Evolutionary conservation across 2,113 vertebrate genomes (phyloP), one percentile per base, ranked within the genome.

Genomic region (Odobenus rosmarus): DNA sequence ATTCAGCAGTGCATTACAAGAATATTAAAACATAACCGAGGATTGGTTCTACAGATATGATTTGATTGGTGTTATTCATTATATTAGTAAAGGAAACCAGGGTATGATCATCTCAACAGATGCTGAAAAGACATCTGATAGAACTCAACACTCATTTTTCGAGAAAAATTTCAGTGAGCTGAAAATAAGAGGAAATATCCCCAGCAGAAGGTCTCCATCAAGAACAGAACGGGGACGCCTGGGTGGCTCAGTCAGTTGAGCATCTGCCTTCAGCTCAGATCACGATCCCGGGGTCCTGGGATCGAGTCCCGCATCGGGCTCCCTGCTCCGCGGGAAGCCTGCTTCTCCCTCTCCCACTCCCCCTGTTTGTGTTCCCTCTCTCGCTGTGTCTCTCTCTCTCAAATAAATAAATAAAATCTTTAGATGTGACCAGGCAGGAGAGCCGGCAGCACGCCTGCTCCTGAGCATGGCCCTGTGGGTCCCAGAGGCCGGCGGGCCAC

Each of bases 21-120:
- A 49, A 42, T 3, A 24, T 36, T n/a, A 1, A 1, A n/a, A 18
- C 0, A 1, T 1, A n/a, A 18, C 0, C 5, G 4, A 91, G 67
- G 51, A 15, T 0, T 4, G 39, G 33, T 15, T n/a, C 79, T 19
- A 10, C 0, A 0, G 31, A 3, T 5, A 1, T 0, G 39, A 87
- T 55, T 1, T 28, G 13, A 83, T 2, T 49, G 24, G 8, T 33
- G 6, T 61, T 16, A 69, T 1, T 33, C 19, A 2, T 33, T 18
- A 16, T 7, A 23, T 42, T 67, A 28, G 36, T 6, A n/a, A 67
- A 76, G 51, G 26, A 12, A 59, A n/a, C 13, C 15, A 42, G 49
- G 46, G 5, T 5, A 0, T 2, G 7, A 64, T 12, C 13, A 8
- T 2, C 26, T 13, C 83, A 16, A 5, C 1, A 64, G 23, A 23